Base-by-base conservation (phyloP, 2,113 vertebrate genomes). In the Benitochromis conjunctus region DNA sequence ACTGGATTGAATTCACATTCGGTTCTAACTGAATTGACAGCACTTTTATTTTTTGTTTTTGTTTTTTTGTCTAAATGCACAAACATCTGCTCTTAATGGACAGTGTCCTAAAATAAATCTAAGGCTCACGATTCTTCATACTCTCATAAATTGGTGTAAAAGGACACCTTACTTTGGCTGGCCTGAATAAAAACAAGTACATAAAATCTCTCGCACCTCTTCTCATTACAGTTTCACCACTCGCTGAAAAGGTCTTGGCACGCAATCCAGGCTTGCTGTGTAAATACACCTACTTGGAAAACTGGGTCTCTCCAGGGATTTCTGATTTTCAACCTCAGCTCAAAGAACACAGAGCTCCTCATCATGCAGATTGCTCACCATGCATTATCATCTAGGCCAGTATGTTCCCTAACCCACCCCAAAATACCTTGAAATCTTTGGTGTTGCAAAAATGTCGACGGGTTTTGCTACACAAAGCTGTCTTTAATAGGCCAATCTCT, bases 361-460 rank as follows among this genome's bases (percentile, higher is more conserved):
- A 83, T 91, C 83, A 88, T 91, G 89, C 90, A 95, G 83, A 94
- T 79, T 90, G 86, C 82, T 79, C 90, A 88, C 60, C 29, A 5
- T 87, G 87, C 80, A 89, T 85, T 93, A 89, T 94, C 86, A 94
- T 93, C 88, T 88, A 92, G 93, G 94, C 84, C 94, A 94, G 69
- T 55, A 91, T 94, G 92, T 93, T 94, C 93, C 85, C 66, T 92
- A 89, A 93, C 18, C 46, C 46, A 31, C 46, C 16, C 4, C 26
- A 16, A 71, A 26, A 86, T 82, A 86, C 82, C 31, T 41, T 2
- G 5, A 31, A 51, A 8, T 62, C 41, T 62, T 46, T 55, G 64
- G 71, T 86, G 56, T 69, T 26, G 24, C 9, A 3, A 48, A 86
- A 74, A 36, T 64, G 56, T 79, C n/a, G 38, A 77, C 62, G 62